Base-by-base conservation (phyloP, 2,113 vertebrate genomes). In the Hemiprocne comata region DNA sequence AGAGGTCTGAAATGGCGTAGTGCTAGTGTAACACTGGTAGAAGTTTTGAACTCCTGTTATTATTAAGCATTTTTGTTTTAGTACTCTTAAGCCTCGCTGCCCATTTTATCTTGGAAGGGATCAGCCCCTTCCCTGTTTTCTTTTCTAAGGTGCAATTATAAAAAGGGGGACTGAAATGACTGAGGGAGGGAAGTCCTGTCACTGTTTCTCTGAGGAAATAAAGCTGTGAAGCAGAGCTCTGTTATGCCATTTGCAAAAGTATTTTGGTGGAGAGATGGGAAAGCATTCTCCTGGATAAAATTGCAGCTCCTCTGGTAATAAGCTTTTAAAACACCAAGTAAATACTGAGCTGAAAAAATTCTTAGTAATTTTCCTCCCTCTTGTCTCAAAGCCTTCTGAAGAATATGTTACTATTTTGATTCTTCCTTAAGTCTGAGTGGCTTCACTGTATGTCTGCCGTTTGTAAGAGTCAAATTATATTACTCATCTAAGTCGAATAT, bases 311-410 rank as follows among this genome's bases (percentile, higher is more conserved):
- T 93, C 33, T 77, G 36, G n/a, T 92, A 62, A 85, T 73, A 79
- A 87, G 19, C 34, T 79, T n/a, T 82, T 93, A 38, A 42, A 90
- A 55, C 48, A 80, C 24, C 1, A 0, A 34, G 28, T 75, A 89
- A 90, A 90, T 67, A 71, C 54, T 36, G 31, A 87, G 31, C 62
- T 79, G 73, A 77, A 87, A 75, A 91, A 87, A 69, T 74, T 40
- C n/a, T 38, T 76, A 33, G 55, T 53, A 57, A 54, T 64, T 71
- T 92, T 70, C 44, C 17, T 85, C 13, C 46, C 61, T 89, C 33
- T 44, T 17, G 54, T 69, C 17, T 34, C 25, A 46, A 51, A 81
- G 33, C n/a, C 34, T 73, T 18, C 20, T 76, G 48, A 79, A 65
- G 29, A 74, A 28, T 58, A 33, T 60, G 4, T 65, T 89, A 23